phyloP scores from a whole-genome alignment of 2,797 vertebrate species.

The Botia almorhae region DNA sequence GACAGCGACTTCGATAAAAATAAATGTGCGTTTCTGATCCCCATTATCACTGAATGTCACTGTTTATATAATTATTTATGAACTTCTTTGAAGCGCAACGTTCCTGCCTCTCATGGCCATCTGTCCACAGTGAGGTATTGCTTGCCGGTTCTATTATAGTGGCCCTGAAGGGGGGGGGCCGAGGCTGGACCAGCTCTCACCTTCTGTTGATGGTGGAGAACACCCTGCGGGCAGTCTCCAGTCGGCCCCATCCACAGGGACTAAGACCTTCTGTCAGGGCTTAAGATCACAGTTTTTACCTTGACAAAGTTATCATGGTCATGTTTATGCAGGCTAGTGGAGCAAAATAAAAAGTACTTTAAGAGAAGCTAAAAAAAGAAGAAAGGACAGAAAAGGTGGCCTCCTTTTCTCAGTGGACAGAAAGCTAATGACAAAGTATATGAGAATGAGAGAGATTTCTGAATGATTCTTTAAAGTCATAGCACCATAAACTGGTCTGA shows the following conservation, averaged over 20 bases:
- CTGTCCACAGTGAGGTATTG: slow-evolving; percentile 64
- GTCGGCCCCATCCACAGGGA: slow-evolving; percentile 52
- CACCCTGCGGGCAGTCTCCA: slow-evolving; percentile 53
- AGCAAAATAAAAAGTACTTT: slow-evolving; percentile 17
- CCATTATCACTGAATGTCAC: slow-evolving; percentile 41
- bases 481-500: not conserved
- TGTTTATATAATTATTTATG: slow-evolving; percentile 61
- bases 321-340: slow-evolving; percentile 24
- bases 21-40: slow-evolving; percentile 12
- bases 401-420: slow-evolving; percentile 27
- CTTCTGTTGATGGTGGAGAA: slow-evolving; percentile 60
- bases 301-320: slow-evolving; percentile 66
- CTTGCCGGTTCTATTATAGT: slow-evolving; percentile 56
- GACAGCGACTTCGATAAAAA: slow-evolving; percentile 9
- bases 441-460: not conserved
- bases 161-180: slow-evolving; percentile 51
- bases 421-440: slow-evolving; percentile 8
- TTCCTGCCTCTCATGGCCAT: slow-evolving; percentile 61
- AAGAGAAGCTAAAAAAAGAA: not conserved
- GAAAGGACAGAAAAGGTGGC: slow-evolving; percentile 31
- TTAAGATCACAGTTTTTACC: slow-evolving; percentile 58
- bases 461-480: not conserved
- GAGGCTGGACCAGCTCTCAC: slow-evolving; percentile 42
- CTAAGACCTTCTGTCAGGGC: slow-evolving; percentile 55
- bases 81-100: slow-evolving; percentile 54